Base-by-base conservation (phyloP, 2,797 vertebrate genomes). In the Myiotriccus ornatus region DNA sequence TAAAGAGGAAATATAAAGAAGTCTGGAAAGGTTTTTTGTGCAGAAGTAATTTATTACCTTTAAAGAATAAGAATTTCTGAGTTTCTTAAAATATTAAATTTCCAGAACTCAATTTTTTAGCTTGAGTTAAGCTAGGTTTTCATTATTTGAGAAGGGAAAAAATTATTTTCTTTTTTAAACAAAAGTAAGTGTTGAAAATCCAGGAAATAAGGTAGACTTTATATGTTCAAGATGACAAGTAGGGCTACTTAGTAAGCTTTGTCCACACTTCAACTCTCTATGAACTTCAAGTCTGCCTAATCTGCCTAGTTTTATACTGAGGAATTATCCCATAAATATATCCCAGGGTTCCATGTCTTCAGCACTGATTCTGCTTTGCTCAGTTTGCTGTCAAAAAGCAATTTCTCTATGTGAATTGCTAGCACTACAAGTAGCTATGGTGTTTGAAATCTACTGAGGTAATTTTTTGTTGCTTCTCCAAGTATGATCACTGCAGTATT, bases 1-100 rank as follows among this genome's bases (percentile, higher is more conserved):
- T 89, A 64, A 69, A 79, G 59, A 77, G 75, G 81, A 94, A 92
- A 74, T 89, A 55, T 23, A 71, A 89, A 84, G 60, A 44, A 49
- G 32, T 50, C 73, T 75, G 74, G 73, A 50, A 71, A 80, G 35
- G 1, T 2, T 9, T 78, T 68, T 56, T 74, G 16, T 57, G 16
- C 3, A 3, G 14, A 79, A 87, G 34, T 68, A 86, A 89, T 87
- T 63, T 80, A 74, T 68, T 23, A 49, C 34, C 49, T 71, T 49
- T 67, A 39, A 87, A 94, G 25, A 81, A 50, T 35, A 81, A 55
- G 37, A 64, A 85, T 64, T 69, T 91, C 44, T 34, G 60, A 77
- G 24, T 78, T 89, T 91, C n/a, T 71, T 83, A 80, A 85, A 89
- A 43, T 80, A 83, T 17, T 85, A 27, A 7, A 60, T 92, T 95